Evolutionary conservation across 2,888 invertebrate genomes (phyloP).

Genomic region (Patella caerulea): DNA sequence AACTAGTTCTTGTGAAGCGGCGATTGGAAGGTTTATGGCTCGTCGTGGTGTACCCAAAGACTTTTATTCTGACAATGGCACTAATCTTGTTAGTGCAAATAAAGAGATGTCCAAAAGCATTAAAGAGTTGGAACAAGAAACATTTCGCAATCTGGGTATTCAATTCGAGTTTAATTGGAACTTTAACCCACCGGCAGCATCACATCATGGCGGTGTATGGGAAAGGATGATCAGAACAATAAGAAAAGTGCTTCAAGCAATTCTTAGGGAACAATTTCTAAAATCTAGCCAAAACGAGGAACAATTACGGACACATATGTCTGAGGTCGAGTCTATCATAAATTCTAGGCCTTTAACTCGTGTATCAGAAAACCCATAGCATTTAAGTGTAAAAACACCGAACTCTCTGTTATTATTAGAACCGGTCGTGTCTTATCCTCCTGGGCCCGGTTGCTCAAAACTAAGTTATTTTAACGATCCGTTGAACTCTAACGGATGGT

Average conservation of each 20-base stretch:
- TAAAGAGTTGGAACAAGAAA: background rate
- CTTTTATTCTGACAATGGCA: constrained; percentile 29
- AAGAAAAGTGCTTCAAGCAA: constrained; percentile 13
- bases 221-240: constrained; percentile 24
- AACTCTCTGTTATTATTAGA: constrained; percentile 27
- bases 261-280: constrained; percentile 23
- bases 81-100: constrained; percentile 28
- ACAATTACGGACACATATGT: constrained; percentile 33
- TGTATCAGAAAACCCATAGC: constrained; percentile 22
- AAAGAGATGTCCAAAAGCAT: constrained; percentile 25
- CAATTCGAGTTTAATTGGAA: constrained; percentile 4
- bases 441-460: too few relatives aligned
- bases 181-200: constrained; percentile 22
- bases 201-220: constrained; percentile 24
- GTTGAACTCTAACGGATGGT: too few relatives aligned
- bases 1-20: constrained; percentile 26
- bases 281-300: constrained; percentile 20
- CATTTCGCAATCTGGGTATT: background rate
- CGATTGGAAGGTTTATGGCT: constrained; percentile 16
- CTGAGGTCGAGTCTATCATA: constrained; percentile 35
- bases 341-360: constrained; percentile 38
- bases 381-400: constrained; percentile 30
- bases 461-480: too few relatives aligned
- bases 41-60: constrained; percentile 20
- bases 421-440: constrained; percentile 10